phyloP scores from a whole-genome alignment of 2,113 vertebrate genomes.

The Malurus alboscapulatus region DNA sequence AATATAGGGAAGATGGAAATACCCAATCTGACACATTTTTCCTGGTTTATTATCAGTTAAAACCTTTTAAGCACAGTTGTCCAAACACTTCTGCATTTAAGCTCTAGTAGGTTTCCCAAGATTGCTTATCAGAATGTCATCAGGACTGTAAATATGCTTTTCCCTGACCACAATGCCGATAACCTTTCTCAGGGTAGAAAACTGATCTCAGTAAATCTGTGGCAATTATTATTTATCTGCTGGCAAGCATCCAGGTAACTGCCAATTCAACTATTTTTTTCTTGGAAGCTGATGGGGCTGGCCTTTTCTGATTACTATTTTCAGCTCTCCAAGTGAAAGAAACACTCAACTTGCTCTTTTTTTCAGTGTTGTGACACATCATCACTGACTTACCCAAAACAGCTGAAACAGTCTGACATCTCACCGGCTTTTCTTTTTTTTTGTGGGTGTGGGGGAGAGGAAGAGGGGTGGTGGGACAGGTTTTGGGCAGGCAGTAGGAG shows the following conservation, averaged over 20 bases:
- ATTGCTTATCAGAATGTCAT: not conserved
- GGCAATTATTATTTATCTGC: not conserved
- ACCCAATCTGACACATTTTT: not conserved
- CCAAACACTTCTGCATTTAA: not conserved
- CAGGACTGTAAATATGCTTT: not conserved
- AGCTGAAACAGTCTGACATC: not conserved
- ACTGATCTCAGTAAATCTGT: not conserved
- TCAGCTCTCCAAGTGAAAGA: not conserved
- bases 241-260: not conserved
- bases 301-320: not conserved
- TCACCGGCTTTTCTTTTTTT: not conserved
- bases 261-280: not conserved
- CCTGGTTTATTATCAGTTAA: not conserved
- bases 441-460: accelerated
- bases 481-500: not conserved
- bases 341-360: not conserved
- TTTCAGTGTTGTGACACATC: not conserved
- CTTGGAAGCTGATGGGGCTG: not conserved
- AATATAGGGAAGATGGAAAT: not conserved
- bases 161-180: not conserved
- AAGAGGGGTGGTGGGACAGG: accelerated
- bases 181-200: not conserved
- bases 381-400: not conserved
- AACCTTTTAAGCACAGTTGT: not conserved
- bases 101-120: not conserved